phyloP scores from a whole-genome alignment of 2,888 invertebrate species.

The Spialia ferax region DNA sequence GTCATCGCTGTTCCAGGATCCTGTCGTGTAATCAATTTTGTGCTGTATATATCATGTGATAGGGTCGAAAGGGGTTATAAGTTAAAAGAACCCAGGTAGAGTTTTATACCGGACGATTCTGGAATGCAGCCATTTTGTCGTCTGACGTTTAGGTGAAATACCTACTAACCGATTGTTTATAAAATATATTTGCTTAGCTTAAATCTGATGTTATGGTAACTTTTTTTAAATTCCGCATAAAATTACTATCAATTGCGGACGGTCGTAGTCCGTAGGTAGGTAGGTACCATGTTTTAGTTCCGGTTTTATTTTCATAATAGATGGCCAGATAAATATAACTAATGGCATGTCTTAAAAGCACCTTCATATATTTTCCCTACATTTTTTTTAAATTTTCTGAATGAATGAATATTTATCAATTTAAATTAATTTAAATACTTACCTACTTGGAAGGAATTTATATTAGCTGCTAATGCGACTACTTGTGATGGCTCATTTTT shows the following conservation, averaged over 20 bases:
- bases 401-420: no score
- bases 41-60: conserved; percentile 41
- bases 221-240: conserved; percentile 6
- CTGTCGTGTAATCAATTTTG: conserved; percentile 1
- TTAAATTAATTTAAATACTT: no score
- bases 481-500: no score
- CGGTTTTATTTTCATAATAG: conserved; percentile 16
- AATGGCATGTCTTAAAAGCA: conserved; percentile 5
- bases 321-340: conserved; percentile 8
- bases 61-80: conserved; percentile 36
- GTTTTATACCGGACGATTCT: conserved; percentile 38
- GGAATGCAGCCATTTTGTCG: conserved; percentile 58
- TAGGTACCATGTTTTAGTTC: no score
- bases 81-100: conserved; percentile 8
- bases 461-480: no score
- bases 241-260: conserved; percentile 3
- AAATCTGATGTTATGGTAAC: conserved; percentile 10
- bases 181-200: conserved; percentile 28
- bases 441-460: no score
- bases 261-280: no score
- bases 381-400: no score
- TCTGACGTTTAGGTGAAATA: conserved; percentile 47
- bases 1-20: background rate
- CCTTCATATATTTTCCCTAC: background rate
- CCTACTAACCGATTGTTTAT: conserved; percentile 26